Conservation (phyloP, 2,797 vertebrate genomes). For the Gambusia yucatana region DNA sequence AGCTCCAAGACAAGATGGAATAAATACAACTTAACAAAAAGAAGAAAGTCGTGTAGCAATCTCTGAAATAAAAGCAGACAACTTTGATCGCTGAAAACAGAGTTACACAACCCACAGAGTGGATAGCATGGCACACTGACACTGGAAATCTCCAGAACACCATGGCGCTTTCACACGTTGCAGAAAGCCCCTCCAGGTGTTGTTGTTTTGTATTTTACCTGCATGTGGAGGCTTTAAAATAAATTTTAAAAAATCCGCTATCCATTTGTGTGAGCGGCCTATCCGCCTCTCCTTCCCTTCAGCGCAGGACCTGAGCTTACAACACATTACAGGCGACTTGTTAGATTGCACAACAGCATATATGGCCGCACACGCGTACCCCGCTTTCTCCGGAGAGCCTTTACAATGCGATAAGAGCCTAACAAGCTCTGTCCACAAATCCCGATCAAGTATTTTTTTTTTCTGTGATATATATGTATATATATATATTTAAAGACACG, state of each 20-base stretch:
- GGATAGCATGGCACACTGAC: slow-evolving; percentile 40
- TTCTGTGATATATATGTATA: neutral
- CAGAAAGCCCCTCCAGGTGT: slow-evolving; percentile 39
- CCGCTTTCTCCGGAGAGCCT: slow-evolving; percentile 18
- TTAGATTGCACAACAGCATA: slow-evolving; percentile 78
- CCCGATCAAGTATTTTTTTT: slow-evolving; percentile 65
- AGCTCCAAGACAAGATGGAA: neutral
- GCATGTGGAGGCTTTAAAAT: slow-evolving; percentile 36
- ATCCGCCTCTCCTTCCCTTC: slow-evolving; percentile 59
- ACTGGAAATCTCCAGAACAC: slow-evolving; percentile 33
- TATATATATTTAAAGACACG: slow-evolving; percentile 9
- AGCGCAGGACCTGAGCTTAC: slow-evolving; percentile 65
- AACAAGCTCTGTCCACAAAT: slow-evolving; percentile 45
- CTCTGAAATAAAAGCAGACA: slow-evolving; percentile 24
- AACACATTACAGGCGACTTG: slow-evolving; percentile 72
- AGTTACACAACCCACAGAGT: slow-evolving; percentile 69
- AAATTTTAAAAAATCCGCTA: slow-evolving; percentile 33
- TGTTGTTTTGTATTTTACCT: slow-evolving; percentile 18
- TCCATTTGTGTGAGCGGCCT: slow-evolving; percentile 65
- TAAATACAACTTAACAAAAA: slow-evolving; percentile 17
- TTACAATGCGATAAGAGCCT: slow-evolving; percentile 35
- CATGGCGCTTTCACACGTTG: slow-evolving; percentile 12
- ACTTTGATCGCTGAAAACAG: slow-evolving; percentile 57
- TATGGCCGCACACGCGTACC: slow-evolving; percentile 44
- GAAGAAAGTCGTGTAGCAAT: slow-evolving; percentile 2